Conservation (phyloP, 1,140 invertebrate species). For the Nephotettix cincticeps region DNA sequence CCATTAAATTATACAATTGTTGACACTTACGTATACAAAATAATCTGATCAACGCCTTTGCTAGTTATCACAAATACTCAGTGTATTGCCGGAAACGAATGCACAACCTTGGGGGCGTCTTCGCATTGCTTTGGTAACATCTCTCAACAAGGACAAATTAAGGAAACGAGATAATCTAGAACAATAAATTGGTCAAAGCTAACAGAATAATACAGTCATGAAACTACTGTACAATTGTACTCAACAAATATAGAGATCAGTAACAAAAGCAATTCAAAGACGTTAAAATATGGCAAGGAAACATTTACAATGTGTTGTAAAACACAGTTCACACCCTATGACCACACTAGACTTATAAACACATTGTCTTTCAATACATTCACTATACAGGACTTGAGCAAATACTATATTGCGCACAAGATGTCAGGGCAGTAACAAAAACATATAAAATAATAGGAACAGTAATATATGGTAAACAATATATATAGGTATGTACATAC, state of each 20-base stretch:
- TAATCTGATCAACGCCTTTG: not conserved
- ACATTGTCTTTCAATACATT: not conserved
- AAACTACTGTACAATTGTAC: too few species aligned
- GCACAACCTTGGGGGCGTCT: not conserved
- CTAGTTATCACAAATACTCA: constrained; percentile 14
- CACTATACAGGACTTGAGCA: constrained; percentile 3
- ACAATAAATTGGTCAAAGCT: too few species aligned
- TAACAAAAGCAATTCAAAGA: not conserved
- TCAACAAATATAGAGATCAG: not conserved
- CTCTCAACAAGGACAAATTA: too few species aligned
- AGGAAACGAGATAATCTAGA: too few species aligned
- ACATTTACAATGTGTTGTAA: not conserved
- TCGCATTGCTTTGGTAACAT: too few species aligned
- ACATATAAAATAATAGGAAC: constrained; percentile 17
- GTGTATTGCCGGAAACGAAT: not conserved
- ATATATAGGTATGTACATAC: not conserved
- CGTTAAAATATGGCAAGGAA: not conserved
- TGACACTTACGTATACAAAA: constrained; percentile 18
- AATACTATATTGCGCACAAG: constrained; percentile 16
- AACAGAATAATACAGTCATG: too few species aligned
- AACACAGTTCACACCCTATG: not conserved
- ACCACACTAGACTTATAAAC: constrained; percentile 18
- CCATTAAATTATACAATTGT: not conserved
- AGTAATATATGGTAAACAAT: constrained; percentile 12
- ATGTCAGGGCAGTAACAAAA: not conserved